phyloP scores from a whole-genome alignment of 2,797 vertebrate genomes.

The Nasua narica region DNA sequence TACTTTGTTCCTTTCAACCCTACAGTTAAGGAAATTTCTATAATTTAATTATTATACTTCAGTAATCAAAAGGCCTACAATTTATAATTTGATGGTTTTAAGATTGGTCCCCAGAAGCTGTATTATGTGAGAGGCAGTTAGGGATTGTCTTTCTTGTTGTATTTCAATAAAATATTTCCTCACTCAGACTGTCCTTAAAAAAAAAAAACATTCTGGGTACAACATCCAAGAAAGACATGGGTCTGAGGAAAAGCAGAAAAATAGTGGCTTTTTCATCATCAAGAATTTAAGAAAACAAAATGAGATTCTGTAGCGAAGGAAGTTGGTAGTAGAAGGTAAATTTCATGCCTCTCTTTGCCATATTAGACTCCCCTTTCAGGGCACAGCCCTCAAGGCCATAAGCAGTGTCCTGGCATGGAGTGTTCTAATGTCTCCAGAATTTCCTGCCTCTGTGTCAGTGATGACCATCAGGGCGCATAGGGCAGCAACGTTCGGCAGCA shows the following conservation, averaged over 20 bases:
- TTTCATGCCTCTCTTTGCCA: neutral
- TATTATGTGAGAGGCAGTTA: constrained; percentile 48
- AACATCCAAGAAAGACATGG: neutral
- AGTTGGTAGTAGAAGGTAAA: neutral
- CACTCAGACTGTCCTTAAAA: neutral
- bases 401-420: rapidly evolving
- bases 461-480: neutral
- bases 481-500: neutral
- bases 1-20: constrained; percentile 84
- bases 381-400: neutral
- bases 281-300: neutral
- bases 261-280: neutral
- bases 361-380: neutral
- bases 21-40: constrained; percentile 82
- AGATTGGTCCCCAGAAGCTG: constrained; percentile 64
- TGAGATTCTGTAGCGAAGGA: neutral
- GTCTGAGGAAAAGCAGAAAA: neutral
- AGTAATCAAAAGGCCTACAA: constrained; percentile 79
- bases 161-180: constrained; percentile 23
- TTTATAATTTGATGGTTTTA: constrained; percentile 82
- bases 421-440: neutral
- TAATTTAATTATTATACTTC: constrained; percentile 85
- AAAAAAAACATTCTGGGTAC: constrained; percentile 14
- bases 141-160: neutral
- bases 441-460: neutral